Conservation (phyloP, 2,888 invertebrate genomes). For the Junonia oenone region DNA sequence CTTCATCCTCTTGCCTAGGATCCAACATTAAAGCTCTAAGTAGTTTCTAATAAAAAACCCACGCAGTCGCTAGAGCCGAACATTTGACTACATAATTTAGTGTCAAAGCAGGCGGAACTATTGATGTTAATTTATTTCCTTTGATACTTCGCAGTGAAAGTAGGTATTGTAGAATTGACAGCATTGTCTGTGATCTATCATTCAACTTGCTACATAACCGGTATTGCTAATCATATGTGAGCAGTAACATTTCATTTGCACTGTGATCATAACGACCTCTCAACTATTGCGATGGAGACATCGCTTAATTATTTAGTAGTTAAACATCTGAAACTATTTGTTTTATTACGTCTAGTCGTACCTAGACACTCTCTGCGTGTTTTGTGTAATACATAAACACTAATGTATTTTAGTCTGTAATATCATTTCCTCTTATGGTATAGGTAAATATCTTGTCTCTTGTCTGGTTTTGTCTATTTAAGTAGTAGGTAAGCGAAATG, state of each 20-base stretch:
- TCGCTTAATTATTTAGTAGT: conserved; percentile 1
- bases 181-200: conserved; percentile 41
- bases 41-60: no score
- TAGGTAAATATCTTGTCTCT: no score
- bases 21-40: no score
- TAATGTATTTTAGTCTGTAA: neutral
- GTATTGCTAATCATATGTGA: conserved; percentile 29
- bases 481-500: no score
- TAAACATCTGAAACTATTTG: neutral
- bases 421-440: no score
- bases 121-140: conserved; percentile 29
- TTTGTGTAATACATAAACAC: neutral
- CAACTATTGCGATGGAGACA: neutral
- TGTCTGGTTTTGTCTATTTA: no score
- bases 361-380: neutral
- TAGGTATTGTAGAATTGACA: conserved; percentile 34
- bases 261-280: neutral
- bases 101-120: conserved; percentile 17
- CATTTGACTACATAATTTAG: neutral
- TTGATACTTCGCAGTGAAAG: conserved; percentile 39
- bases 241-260: conserved; percentile 6
- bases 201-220: conserved; percentile 26
- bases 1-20: no score
- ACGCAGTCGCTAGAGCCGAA: no score
- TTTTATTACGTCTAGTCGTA: neutral